Base-by-base conservation (phyloP, 2,797 vertebrate species). In the Enteromius trimaculatus region DNA sequence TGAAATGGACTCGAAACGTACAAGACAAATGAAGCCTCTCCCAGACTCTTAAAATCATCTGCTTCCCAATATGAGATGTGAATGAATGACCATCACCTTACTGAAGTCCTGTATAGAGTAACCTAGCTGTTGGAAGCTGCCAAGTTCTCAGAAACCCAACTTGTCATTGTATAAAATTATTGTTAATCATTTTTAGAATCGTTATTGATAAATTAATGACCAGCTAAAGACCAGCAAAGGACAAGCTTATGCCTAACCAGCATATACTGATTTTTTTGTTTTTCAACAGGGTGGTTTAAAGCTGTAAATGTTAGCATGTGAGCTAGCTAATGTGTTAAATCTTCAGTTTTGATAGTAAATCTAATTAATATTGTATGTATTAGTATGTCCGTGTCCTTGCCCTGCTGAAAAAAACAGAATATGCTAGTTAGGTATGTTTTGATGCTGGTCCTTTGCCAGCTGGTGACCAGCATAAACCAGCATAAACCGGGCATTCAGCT, bases 41-140 rank as follows among this genome's bases (percentile, higher is more conserved):
- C 4, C 49, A 71, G 37, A 62, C 79, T 80, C 7, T 47, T 34
- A 23, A 14, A 74, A 23, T 64, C 42, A 49, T 72, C 1, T 3
- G 42, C 44, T 60, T 42, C 37, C n/a, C 58, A 16, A 64, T 71
- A 23, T 58, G 1, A 79, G 31, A 71, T 72, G 29, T 49, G 26
- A 70, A 80, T 69, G 31, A 70, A 69, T 53, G n/a, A 39, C 2
- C 49, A 42, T 53, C 26, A n/a, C 47, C 70, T n/a, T 53, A 19
- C 70, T 31, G 26, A 31, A 72, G 21, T 31, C 19, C 16, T 2
- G 21, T 55, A n/a, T 10, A 55, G 21, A n/a, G 21, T 4, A 62
- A 16, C 11, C 2, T 39, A 44, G 42, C 58, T 62, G 13, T 62
- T 26, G 4, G 23, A 60, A 60, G 58, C 23, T 60, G 58, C 58